Base-by-base conservation (phyloP, 2,888 invertebrate genomes). In the Vesta saturnalis region DNA sequence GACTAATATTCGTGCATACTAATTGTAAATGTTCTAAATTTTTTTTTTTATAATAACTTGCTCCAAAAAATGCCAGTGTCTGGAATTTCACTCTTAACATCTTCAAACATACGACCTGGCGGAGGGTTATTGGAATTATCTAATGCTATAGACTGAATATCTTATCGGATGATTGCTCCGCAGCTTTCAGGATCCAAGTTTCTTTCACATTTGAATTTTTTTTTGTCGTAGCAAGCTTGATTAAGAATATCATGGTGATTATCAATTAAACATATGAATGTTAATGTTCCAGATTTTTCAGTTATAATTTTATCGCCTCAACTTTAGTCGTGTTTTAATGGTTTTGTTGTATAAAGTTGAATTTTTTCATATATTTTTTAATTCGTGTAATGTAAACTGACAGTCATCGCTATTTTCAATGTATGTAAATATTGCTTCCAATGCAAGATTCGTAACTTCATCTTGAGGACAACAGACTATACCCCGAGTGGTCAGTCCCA, bases 331-430 rank as follows among this genome's bases (percentile, higher is more conserved):
- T n/a, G n/a, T n/a, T n/a, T n/a, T n/a, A n/a, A n/a, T n/a, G n/a
- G n/a, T n/a, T n/a, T n/a, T n/a, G n/a, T n/a, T n/a, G n/a, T n/a
- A n/a, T 10, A 49, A n/a, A 46, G 14, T 14, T 46, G 46, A 4
- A 46, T 12, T 46, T 46, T 46, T n/a, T 3, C 46, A 12, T 8
- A 46, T n/a, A 46, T n/a, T 46, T 30, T 10, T 30, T 30, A 30
- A 6, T n/a, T n/a, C n/a, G n/a, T n/a, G n/a, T n/a, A n/a, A n/a
- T n/a, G 49, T 4, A 15, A 49, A 74, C 66, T 75, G 74, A 57
- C 74, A 74, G 59, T 74, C 72, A 72, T 72, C 75, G 75, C 78
- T 77, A 77, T 76, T 80, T 79, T 82, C 78, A 64, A 82, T 81
- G 73, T 71, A 74, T 35, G 70, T 55, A 69, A 78, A 80, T 74